phyloP scores from a whole-genome alignment of 2,113 vertebrate genomes.

The Podarcis raffonei region DNA sequence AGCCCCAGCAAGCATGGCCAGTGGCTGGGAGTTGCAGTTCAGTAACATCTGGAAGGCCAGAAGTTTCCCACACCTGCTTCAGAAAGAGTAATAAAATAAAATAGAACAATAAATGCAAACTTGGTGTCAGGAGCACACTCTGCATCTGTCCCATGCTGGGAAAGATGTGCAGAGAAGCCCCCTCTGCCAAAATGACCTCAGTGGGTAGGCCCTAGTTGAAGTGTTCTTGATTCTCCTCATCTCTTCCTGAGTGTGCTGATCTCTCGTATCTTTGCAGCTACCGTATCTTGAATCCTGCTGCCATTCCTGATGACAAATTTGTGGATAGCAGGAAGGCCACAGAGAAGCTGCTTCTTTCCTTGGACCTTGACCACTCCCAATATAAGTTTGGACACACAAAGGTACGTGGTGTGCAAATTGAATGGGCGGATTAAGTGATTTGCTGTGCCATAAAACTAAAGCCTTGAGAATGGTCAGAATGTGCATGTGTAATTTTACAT shows the following conservation, averaged over 20 bases:
- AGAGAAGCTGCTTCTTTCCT: conserved; percentile 78
- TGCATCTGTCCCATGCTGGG: background rate
- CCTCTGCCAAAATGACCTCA: background rate
- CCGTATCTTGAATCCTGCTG: conserved; percentile 90
- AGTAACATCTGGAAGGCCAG: too few relatives aligned
- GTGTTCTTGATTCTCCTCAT: background rate
- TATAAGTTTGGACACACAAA: conserved; percentile 86
- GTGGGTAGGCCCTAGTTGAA: background rate
- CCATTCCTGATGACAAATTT: conserved; percentile 92
- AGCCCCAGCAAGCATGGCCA: too few relatives aligned
- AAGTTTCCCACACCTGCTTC: too few relatives aligned
- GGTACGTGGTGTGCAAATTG: conserved; percentile 55
- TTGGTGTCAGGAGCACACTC: background rate
- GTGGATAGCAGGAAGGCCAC: conserved; percentile 88
- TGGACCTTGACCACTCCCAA: conserved; percentile 78
- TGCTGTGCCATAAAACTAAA: background rate
- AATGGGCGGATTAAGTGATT: background rate
- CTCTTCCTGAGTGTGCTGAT: background rate
- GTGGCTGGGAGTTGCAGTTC: too few relatives aligned
- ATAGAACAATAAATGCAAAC: background rate
- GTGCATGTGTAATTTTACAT: background rate
- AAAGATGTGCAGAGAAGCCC: background rate
- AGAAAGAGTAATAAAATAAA: background rate
- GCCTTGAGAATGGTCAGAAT: background rate
- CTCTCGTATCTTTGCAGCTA: conserved; percentile 76